Evolutionary conservation across 1,140 invertebrate genomes (phyloP).

Genomic region (Trinorchestia longiramus): DNA sequence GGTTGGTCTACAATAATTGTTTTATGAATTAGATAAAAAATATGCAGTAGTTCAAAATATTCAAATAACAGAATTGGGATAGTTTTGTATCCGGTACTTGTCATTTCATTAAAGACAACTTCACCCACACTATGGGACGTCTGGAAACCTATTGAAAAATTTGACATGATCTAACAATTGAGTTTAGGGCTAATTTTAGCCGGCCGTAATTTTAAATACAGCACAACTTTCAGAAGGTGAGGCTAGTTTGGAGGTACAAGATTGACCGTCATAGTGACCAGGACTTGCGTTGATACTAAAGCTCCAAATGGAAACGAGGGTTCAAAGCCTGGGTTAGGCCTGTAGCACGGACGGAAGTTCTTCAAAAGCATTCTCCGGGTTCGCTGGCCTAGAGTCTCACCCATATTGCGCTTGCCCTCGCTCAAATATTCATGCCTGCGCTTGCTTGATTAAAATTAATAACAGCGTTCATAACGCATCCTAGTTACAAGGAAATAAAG

Average conservation of each 20-base stretch:
- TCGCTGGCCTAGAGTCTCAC: background rate
- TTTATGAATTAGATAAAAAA: too few relatives aligned
- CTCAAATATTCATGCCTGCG: background rate
- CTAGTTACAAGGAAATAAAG: background rate
- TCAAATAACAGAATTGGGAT: too few relatives aligned
- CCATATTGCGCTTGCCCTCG: background rate
- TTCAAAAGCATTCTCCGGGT: background rate
- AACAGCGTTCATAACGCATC: background rate
- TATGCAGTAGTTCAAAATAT: too few relatives aligned
- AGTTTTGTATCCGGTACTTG: background rate
- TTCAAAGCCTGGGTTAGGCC: background rate
- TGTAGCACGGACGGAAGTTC: background rate
- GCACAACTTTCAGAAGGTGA: background rate
- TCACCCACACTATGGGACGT: background rate
- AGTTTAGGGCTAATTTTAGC: background rate
- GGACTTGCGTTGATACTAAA: background rate
- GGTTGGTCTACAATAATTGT: too few relatives aligned
- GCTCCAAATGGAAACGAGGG: background rate
- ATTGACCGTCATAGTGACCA: background rate
- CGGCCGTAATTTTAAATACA: background rate
- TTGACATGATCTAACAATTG: background rate
- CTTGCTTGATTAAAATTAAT: background rate
- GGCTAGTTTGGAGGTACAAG: background rate
- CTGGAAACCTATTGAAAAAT: background rate
- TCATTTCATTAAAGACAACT: background rate